Conservation (phyloP, 2,797 vertebrate genomes). For the Sciurus carolinensis region DNA sequence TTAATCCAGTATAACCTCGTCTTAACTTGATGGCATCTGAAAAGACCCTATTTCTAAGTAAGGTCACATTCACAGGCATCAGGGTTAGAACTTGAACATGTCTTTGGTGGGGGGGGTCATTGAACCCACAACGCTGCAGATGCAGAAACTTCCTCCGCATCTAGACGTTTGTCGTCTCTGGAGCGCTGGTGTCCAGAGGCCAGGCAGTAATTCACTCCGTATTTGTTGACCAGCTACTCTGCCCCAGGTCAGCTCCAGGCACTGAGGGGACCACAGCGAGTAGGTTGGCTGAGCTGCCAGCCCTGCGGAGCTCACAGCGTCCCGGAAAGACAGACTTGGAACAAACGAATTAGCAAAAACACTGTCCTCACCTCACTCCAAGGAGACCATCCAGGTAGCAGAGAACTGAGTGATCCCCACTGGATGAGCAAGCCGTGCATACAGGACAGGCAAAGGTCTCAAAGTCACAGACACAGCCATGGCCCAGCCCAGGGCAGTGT, state of each 20-base stretch:
- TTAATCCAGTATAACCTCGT: not conserved
- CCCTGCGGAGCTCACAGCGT: not conserved
- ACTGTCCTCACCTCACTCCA: not conserved
- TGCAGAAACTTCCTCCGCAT: not conserved
- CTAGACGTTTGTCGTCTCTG: not conserved
- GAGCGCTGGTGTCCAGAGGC: not conserved
- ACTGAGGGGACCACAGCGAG: not conserved
- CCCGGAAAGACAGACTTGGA: not conserved
- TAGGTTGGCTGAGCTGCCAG: not conserved
- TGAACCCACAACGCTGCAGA: not conserved
- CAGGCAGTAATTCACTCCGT: not conserved
- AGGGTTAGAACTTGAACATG: not conserved
- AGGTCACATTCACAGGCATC: not conserved
- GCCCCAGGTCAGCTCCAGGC: not conserved
- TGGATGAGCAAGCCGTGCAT: not conserved
- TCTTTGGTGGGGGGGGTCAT: not conserved
- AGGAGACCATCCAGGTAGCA: not conserved
- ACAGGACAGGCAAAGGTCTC: not conserved
- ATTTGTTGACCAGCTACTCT: not conserved
- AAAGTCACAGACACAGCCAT: not conserved
- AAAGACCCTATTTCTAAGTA: conserved; percentile 32
- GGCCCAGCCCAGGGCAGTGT: not conserved
- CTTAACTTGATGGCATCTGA: not conserved
- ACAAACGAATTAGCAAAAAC: not conserved
- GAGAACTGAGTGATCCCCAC: not conserved